Base-by-base conservation (phyloP, 53 echinoderm and acorn worm species). In the Paelopatides confundens region DNA sequence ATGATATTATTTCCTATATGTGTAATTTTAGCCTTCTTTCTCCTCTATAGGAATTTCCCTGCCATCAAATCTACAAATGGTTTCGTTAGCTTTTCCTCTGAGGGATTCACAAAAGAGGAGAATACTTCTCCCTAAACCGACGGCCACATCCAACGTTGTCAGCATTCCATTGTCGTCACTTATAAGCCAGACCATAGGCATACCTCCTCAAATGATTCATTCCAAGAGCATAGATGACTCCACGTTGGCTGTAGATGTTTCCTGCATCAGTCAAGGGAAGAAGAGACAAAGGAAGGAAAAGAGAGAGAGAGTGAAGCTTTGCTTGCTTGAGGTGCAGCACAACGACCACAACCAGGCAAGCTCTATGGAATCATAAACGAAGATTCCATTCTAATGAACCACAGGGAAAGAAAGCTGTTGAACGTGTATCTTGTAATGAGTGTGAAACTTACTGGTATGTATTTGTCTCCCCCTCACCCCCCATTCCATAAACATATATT, bases 281-380 rank as follows among this genome's bases (percentile, higher is more conserved):
- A 17, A 38, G 23, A 38, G 17, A 37, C 18, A 70, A 70, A 38
- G 21, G 28, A 33, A 21, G 40, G 36, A 35, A 39, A 70, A 21
- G 10, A 38, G 23, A 0, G 37, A 2, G 10, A 35, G 70, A n/a
- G n/a, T n/a, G n/a, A 18, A 13, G 24, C 36, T 39, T 38, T 35
- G 36, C 36, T 7, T 70, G 70, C 40, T 24, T 32, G 14, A 70
- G 23, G 36, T 70, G 70, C 26, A 39, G 36, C 37, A 36, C 40
- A 39, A 36, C 35, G 40, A 70, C 70, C 23, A 70, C 70, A 37
- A 70, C 70, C 15, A 70, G 70, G 21, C 70, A 70, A 35, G 70
- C 70, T 2, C 6, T 70, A 5, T 70, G 70, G 70, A 70, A 70
- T 36, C 70, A 70, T 32, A 70, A 70, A 39, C 18, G 70, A 24